Evolutionary conservation across 2,888 invertebrate species (phyloP).

Genomic region (Xanthostigma xanthostigma): DNA sequence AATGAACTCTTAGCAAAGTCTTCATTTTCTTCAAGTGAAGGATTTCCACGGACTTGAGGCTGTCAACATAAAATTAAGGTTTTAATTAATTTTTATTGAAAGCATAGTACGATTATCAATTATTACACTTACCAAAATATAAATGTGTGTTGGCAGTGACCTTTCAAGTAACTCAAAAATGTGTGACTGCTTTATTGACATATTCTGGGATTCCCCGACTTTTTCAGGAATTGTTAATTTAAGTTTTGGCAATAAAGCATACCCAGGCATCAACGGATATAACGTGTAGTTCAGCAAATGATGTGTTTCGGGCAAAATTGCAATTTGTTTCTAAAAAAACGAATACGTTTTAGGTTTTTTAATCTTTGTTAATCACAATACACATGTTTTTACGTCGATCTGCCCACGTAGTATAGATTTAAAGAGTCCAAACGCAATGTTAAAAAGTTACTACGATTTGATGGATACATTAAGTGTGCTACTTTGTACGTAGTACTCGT

Average conservation of each 20-base stretch:
- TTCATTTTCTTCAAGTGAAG: not conserved
- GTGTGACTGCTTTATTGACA: constrained; percentile 29
- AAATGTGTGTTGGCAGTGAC: constrained; percentile 46
- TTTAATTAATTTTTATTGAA: not conserved
- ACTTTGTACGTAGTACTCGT: too few relatives aligned
- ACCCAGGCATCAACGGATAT: constrained; percentile 61
- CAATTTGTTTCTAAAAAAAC: constrained; percentile 30
- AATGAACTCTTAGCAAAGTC: too few relatives aligned
- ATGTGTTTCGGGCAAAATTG: constrained; percentile 43
- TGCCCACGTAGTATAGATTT: too few relatives aligned
- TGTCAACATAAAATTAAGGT: constrained; percentile 12
- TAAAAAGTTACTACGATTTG: too few relatives aligned
- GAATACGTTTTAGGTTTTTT: not conserved
- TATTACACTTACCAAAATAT: constrained; percentile 39
- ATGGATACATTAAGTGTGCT: too few relatives aligned
- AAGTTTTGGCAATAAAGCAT: constrained; percentile 51
- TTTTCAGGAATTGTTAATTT: constrained; percentile 34
- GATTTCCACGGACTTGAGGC: constrained; percentile 20
- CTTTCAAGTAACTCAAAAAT: constrained; percentile 39
- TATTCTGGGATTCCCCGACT: constrained; percentile 20
- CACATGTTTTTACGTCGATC: too few relatives aligned
- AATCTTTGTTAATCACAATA: too few relatives aligned
- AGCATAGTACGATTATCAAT: not conserved
- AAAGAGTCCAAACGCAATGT: too few relatives aligned
- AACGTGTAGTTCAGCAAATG: constrained; percentile 58